phyloP scores from a whole-genome alignment of 2,113 vertebrate genomes.

The Siniperca knerii region DNA sequence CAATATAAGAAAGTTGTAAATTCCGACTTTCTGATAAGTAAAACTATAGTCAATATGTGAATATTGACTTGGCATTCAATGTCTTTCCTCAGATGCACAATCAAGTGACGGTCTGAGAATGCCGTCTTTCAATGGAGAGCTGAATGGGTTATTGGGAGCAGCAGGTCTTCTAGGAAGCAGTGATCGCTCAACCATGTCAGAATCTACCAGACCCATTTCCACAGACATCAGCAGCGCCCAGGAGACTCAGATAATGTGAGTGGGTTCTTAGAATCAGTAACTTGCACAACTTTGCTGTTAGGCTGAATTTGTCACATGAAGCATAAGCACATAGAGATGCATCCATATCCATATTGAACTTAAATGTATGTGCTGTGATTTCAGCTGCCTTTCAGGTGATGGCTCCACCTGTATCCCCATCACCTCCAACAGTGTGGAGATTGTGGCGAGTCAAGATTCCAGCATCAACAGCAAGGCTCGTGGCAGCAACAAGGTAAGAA shows the following conservation, averaged over 20 bases:
- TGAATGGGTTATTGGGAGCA: constrained; percentile 93
- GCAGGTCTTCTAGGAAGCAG: constrained; percentile 86
- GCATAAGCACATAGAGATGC: not conserved
- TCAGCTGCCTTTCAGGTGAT: constrained; percentile 93
- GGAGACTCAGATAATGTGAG: constrained; percentile 95
- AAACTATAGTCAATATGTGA: not conserved
- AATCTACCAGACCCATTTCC: constrained; percentile 83
- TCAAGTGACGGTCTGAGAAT: constrained; percentile 86
- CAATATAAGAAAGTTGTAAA: not conserved
- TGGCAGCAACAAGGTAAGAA: constrained; percentile 95
- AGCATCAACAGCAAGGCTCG: constrained; percentile 97
- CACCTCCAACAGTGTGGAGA: constrained; percentile 93
- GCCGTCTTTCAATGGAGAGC: constrained; percentile 91
- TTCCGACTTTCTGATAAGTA: not conserved
- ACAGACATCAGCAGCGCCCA: constrained; percentile 85
- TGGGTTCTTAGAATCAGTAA: not conserved
- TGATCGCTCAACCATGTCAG: constrained; percentile 84
- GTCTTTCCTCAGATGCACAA: constrained; percentile 81
- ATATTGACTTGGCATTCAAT: not conserved
- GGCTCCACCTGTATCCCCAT: constrained; percentile 92
- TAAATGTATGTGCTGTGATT: constrained; percentile 1
- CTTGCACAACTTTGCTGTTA: not conserved
- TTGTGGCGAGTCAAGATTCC: constrained; percentile 97
- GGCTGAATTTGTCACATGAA: not conserved
- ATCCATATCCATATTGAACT: not conserved